A percentile compares a stretch with the other conserved stretches of the same genome.
Evolutionary conservation across 2,797 vertebrate species (phyloP).

Genomic region (Odontamblyopus rebecca): DNA sequence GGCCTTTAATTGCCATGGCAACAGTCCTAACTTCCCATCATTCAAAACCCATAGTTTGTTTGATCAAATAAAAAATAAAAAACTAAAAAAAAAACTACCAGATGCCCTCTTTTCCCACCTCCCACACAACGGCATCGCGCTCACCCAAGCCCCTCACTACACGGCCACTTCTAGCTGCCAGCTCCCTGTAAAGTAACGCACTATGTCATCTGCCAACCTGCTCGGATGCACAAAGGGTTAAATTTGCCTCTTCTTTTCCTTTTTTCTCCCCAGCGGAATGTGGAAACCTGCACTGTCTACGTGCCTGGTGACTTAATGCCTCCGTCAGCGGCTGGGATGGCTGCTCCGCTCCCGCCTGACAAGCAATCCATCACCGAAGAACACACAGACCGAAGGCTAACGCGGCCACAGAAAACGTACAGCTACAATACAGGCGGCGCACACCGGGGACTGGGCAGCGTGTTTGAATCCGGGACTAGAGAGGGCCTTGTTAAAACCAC

Average conservation of each 20-base stretch:
- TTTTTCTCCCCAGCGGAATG: conserved; percentile 67
- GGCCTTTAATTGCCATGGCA: too few species aligned
- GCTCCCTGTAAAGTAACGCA: conserved; percentile 44
- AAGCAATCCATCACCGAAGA: conserved; percentile 77
- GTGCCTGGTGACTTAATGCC: conserved; percentile 78
- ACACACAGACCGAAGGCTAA: conserved; percentile 66
- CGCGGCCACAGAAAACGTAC: conserved; percentile 49
- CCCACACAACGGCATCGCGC: conserved; percentile 41
- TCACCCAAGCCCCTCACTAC: conserved; percentile 14
- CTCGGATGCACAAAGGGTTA: conserved; percentile 69
- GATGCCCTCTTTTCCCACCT: conserved; percentile 33
- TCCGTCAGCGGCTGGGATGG: conserved; percentile 66
- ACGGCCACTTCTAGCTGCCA: conserved; percentile 17
- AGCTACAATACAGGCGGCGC: conserved; percentile 34
- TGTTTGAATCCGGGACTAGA: conserved; percentile 12
- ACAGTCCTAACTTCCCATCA: too few species aligned
- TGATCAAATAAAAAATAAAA: too few species aligned
- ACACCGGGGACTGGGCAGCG: not conserved
- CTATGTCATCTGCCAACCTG: conserved; percentile 56
- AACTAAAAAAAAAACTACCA: conserved; percentile 13
- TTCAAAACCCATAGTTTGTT: too few species aligned
- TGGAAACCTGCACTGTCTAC: conserved; percentile 59
- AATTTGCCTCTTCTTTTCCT: conserved; percentile 57
- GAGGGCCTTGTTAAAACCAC: conserved; percentile 44
- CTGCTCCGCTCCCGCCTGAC: conserved; percentile 64